Percentiles rank a stretch among this genome's conserved stretches.
phyloP scores from a whole-genome alignment of 2,888 invertebrate genomes.

The Trissolcus japonicus region DNA sequence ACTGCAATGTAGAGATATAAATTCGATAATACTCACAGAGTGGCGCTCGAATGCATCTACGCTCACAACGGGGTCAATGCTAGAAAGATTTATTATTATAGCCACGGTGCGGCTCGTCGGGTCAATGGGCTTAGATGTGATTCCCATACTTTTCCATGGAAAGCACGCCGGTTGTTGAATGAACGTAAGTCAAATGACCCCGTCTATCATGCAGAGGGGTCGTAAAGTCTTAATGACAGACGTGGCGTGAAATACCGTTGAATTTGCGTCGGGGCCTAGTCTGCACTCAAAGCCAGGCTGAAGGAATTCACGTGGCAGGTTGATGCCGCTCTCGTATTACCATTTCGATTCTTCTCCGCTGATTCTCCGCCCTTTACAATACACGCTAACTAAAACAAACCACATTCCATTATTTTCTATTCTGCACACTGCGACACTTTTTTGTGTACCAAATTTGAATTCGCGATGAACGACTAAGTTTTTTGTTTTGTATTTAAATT shows the following conservation, averaged over 20 bases:
- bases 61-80: constrained; percentile 48
- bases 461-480: no score
- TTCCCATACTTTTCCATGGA: constrained; percentile 47
- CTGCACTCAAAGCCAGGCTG: constrained; percentile 3
- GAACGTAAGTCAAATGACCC: constrained; percentile 64
- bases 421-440: constrained; percentile 1
- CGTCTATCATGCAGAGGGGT: constrained; percentile 64
- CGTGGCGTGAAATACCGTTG: constrained; percentile 62
- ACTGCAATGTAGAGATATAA: constrained; percentile 34
- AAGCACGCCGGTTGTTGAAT: constrained; percentile 60
- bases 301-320: constrained; percentile 32
- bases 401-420: constrained; percentile 2
- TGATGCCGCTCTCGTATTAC: constrained; percentile 35
- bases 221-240: constrained; percentile 70
- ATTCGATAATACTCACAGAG: constrained; percentile 39
- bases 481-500: no score
- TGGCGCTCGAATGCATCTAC: constrained; percentile 31
- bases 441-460: no score
- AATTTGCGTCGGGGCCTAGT: constrained; percentile 47
- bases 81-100: constrained; percentile 55
- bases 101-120: constrained; percentile 29
- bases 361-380: constrained; percentile 10
- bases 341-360: constrained; percentile 26
- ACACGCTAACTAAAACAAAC: constrained; percentile 15
- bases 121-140: constrained; percentile 51